Evolutionary conservation across 2,113 vertebrate genomes (phyloP), one percentile per base, ranked within the genome.

Genomic region (Sterna hirundo): DNA sequence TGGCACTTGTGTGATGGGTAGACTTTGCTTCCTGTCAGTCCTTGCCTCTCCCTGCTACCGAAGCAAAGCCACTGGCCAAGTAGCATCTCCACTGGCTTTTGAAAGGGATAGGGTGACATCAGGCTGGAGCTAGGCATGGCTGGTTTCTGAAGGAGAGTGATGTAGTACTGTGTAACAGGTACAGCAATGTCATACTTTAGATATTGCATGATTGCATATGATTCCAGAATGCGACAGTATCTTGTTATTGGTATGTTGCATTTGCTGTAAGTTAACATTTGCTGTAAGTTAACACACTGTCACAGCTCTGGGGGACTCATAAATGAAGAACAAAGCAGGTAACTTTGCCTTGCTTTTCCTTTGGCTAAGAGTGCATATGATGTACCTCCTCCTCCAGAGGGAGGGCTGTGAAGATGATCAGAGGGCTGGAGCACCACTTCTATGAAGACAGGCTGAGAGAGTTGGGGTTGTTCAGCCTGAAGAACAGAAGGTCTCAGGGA

Each of bases 151-250:
- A 80, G 64, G 54, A 42, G 19, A 12, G 32, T 5, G 2, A 11
- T 6, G 14, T 34, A 27, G 5, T 38, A 3, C 30, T 18, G 21
- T 40, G 1, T 51, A 25, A 5, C 49, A 32, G 69, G 4, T 29
- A 18, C 4, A 22, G 30, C 38, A 46, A 0, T 38, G 5, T 32
- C 9, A 0, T 44, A 3, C 30, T 66, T 44, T 5, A 34, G 19
- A 0, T 77, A 1, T 49, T 32, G 1, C 1, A 4, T 0, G 6
- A 5, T 61, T 12, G 21, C 11, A 22, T 4, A 9, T 38, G 36
- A 10, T 90, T 90, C 47, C 71, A 51, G 57, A 80, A 10, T 9
- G 7, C 62, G 55, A 7, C 15, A 23, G 34, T 5, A 1, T n/a
- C 34, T 40, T 69, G n/a, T 49, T 60, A 7, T 1, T 46, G 14